Percentiles rank a stretch among this genome's conserved stretches.
Conservation (phyloP, 30 jellyfish, hydroid and myxozoan genomes). For the Aurelia aurita region DNA sequence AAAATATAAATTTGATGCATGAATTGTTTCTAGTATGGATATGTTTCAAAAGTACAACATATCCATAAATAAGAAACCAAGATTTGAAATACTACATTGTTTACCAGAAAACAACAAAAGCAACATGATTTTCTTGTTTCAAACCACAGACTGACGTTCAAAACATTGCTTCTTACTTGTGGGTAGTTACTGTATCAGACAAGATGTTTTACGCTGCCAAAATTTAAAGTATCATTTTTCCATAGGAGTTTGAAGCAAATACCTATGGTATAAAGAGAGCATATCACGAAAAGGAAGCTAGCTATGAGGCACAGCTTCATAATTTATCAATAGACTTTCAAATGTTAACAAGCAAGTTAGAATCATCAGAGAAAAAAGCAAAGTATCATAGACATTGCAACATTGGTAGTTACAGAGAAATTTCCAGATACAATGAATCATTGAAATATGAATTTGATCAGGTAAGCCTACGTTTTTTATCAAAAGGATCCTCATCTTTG, state of each 20-base stretch:
- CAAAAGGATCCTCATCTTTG: too few relatives aligned
- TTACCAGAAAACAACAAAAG: too few relatives aligned
- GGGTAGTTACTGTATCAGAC: too few relatives aligned
- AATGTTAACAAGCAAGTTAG: constrained; percentile 1
- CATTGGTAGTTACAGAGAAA: constrained; percentile 25
- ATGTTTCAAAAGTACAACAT: too few relatives aligned
- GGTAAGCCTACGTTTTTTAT: constrained; percentile 36
- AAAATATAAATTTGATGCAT: too few relatives aligned
- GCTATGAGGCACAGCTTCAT: constrained; percentile 51
- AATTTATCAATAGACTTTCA: constrained; percentile 21
- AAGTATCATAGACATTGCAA: constrained; percentile 2
- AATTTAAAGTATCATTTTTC: neutral
- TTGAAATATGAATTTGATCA: constrained; percentile 61
- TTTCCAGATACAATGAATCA: constrained; percentile 49
- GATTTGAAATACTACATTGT: too few relatives aligned
- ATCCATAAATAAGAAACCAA: too few relatives aligned
- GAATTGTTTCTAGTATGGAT: too few relatives aligned
- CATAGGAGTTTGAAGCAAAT: constrained; percentile 35
- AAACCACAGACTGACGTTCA: too few relatives aligned
- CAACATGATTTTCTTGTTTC: too few relatives aligned
- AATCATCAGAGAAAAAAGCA: constrained; percentile 10
- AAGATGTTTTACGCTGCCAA: too few relatives aligned
- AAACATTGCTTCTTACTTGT: too few relatives aligned
- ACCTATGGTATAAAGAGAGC: constrained; percentile 6
- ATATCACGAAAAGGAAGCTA: constrained; percentile 10